Base-by-base conservation (phyloP, 2,888 invertebrate species). In the Meteorus colon region DNA sequence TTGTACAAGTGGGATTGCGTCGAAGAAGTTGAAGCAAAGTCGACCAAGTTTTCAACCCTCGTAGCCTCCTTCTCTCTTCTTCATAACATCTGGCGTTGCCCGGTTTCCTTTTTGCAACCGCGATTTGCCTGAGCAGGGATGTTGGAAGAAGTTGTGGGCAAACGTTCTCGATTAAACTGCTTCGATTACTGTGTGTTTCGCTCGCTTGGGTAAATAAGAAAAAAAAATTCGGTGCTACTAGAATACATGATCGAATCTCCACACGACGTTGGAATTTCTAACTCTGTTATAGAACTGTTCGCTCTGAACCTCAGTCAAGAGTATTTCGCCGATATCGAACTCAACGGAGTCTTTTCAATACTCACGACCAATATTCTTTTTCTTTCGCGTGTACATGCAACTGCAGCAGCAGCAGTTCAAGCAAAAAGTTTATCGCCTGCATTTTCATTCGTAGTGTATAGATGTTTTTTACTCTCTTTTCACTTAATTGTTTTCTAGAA, bases 141-240 rank as follows among this genome's bases (percentile, higher is more conserved):
- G 34, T 41, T 59, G 24, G 8, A 59, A 59, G 60, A 73, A 73
- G 73, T 67, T 73, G 66, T 41, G 41, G 41, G 67, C 59, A 67
- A 73, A 73, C 60, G 73, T 66, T 73, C 55, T 73, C 73, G 73
- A 73, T 73, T 73, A 73, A 73, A 73, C 55, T 73, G 41, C 73
- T 73, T 73, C 66, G 73, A 73, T 73, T 73, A 73, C 73, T 67
- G 67, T 59, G 73, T 73, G 66, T 67, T 67, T 73, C 66, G n/a
- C 8, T n/a, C 24, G 19, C 16, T 65, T 19, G 31, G 62, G 27
- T 29, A 63, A n/a, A 48, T 4, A 14, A 48, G 14, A 48, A n/a
- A 48, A 48, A 48, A n/a, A n/a, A 55, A 19, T 37, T 34, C 19
- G 34, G 1, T 19, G 65, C 24, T 19, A 12, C 4, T n/a, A 41